phyloP scores from a whole-genome alignment of 2,113 vertebrate genomes.

The Felis chaus region DNA sequence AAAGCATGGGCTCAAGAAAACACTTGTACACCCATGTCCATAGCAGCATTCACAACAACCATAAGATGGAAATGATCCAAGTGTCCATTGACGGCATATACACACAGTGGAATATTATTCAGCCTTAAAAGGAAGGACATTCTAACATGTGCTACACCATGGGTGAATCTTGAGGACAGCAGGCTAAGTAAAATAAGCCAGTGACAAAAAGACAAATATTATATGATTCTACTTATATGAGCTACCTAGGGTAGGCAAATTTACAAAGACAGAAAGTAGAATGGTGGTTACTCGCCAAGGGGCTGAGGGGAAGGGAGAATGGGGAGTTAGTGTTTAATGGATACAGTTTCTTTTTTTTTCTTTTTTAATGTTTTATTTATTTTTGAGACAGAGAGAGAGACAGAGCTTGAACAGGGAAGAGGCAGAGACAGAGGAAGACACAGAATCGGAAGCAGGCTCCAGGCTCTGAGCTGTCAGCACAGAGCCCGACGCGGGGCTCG shows the following conservation, averaged over 20 bases:
- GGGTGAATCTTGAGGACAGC: background rate
- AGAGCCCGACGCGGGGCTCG: too few species aligned
- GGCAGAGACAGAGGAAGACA: too few species aligned
- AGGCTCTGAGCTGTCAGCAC: too few species aligned
- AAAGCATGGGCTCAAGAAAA: background rate
- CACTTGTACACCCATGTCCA: background rate
- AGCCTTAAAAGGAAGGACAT: background rate
- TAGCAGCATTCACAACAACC: background rate
- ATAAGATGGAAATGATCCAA: background rate
- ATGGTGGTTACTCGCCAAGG: background rate
- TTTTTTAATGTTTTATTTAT: too few species aligned
- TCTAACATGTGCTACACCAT: background rate
- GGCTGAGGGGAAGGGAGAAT: background rate
- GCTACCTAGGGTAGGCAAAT: background rate
- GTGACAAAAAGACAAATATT: background rate
- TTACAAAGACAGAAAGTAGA: background rate
- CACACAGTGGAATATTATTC: background rate
- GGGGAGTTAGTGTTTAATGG: background rate
- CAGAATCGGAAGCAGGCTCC: too few species aligned
- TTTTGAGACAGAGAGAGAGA: too few species aligned
- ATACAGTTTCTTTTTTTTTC: background rate
- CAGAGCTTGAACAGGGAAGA: too few species aligned
- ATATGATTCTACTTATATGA: background rate
- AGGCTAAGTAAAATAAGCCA: background rate
- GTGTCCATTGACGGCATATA: too few species aligned